phyloP scores from a whole-genome alignment of 2,113 vertebrate species.

The Microtus richardsoni region DNA sequence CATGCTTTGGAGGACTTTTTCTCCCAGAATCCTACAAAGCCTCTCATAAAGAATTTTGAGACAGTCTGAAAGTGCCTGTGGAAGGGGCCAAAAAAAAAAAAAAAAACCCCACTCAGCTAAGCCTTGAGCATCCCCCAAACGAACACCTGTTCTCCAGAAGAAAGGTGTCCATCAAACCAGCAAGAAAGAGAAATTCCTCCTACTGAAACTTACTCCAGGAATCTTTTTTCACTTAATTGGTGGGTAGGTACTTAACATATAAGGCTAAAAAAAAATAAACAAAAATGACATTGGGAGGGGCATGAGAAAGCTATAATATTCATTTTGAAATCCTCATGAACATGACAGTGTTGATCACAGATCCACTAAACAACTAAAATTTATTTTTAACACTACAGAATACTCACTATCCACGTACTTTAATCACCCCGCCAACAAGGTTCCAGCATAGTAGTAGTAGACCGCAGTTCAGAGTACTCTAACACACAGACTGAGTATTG shows the following conservation, averaged over 20 bases:
- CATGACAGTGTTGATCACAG: neutral
- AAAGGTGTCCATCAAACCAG: neutral
- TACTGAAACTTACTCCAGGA: neutral
- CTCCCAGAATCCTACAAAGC: neutral
- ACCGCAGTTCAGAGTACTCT: neutral
- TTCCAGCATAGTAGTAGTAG: neutral
- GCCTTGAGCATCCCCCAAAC: neutral
- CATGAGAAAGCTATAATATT: neutral
- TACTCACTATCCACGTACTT: neutral
- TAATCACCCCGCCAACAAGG: neutral
- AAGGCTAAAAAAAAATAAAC: neutral
- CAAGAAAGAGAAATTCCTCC: neutral
- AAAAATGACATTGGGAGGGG: neutral
- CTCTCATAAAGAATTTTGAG: neutral
- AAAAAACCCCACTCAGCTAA: neutral
- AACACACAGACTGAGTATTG: too few species aligned
- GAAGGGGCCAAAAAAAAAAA: neutral
- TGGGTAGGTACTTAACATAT: neutral
- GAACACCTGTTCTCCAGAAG: neutral
- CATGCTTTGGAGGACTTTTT: neutral
- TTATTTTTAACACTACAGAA: neutral
- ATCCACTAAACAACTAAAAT: neutral
- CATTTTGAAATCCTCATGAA: neutral
- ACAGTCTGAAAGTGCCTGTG: neutral
- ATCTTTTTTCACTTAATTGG: neutral